phyloP scores from a whole-genome alignment of 2,113 vertebrate genomes.

The Psittacara wagleri region DNA sequence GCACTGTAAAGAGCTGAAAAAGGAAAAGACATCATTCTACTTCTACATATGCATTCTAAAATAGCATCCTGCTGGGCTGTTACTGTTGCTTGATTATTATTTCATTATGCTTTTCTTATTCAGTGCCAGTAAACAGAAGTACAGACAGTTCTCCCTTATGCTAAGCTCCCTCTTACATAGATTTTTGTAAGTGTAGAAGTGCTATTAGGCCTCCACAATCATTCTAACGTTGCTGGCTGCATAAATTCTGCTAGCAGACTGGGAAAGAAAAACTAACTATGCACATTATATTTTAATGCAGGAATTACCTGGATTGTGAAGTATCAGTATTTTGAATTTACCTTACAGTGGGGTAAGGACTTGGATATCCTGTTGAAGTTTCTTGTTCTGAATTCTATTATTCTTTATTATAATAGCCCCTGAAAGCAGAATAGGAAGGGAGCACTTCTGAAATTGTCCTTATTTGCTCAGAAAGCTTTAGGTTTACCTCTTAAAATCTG shows the following conservation, averaged over 20 bases:
- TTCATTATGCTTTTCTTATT: constrained; percentile 25
- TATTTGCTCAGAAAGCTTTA: background rate
- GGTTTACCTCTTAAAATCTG: background rate
- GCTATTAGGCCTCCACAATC: background rate
- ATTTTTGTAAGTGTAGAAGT: background rate
- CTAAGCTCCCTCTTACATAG: background rate
- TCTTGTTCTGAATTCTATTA: background rate
- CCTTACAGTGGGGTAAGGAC: background rate
- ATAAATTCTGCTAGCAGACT: background rate
- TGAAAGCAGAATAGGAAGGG: background rate
- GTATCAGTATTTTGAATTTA: background rate
- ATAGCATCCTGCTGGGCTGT: background rate
- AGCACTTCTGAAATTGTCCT: background rate
- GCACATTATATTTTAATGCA: background rate
- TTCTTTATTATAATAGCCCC: background rate
- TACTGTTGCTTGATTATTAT: background rate
- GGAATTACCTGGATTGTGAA: background rate
- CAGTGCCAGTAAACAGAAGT: background rate
- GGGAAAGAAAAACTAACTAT: background rate
- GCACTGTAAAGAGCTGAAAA: background rate
- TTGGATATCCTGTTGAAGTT: background rate
- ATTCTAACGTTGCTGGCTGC: background rate
- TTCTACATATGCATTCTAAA: background rate
- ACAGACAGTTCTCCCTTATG: background rate
- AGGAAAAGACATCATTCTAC: background rate